A percentile compares a stretch with the other conserved stretches of the same genome.
Evolutionary conservation across 2,888 invertebrate species (phyloP).

Genomic region (Mesoligia furuncula): DNA sequence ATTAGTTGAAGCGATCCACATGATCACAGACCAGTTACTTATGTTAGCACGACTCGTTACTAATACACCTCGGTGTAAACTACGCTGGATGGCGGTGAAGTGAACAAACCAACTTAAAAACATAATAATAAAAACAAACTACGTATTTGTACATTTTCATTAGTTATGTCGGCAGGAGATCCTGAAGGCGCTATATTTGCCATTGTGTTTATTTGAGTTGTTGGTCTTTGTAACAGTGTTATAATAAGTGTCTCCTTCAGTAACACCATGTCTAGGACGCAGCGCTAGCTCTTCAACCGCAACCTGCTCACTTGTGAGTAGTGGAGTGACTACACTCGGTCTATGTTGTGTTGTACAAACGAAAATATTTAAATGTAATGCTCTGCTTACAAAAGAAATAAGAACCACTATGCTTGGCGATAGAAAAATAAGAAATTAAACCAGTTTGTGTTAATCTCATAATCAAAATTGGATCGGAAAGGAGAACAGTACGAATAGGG

Average conservation of each 20-base stretch:
- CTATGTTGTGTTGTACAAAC: conserved; percentile 8
- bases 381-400: conserved; percentile 23
- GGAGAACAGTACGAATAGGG: conserved; percentile 8
- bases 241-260: conserved; percentile 5
- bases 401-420: conserved; percentile 36
- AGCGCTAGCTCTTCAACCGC: conserved; percentile 74
- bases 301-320: conserved; percentile 6
- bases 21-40: not conserved
- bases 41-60: conserved; percentile 20
- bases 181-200: not conserved
- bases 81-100: conserved; percentile 67
- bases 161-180: not conserved
- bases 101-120: conserved; percentile 66
- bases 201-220: not conserved
- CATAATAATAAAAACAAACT: conserved; percentile 53
- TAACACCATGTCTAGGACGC: conserved; percentile 37
- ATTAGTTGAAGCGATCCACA: not conserved
- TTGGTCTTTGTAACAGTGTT: conserved; percentile 9
- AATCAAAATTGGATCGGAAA: conserved; percentile 68
- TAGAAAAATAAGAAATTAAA: conserved; percentile 29
- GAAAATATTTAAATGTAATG: conserved; percentile 10
- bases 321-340: not conserved
- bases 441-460: conserved; percentile 32
- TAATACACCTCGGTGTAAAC: conserved; percentile 16
- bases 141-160: conserved; percentile 4